Evolutionary conservation across 2,888 invertebrate species (phyloP), one percentile per base, ranked within the genome.

Genomic region (Eupsilia transversa): DNA sequence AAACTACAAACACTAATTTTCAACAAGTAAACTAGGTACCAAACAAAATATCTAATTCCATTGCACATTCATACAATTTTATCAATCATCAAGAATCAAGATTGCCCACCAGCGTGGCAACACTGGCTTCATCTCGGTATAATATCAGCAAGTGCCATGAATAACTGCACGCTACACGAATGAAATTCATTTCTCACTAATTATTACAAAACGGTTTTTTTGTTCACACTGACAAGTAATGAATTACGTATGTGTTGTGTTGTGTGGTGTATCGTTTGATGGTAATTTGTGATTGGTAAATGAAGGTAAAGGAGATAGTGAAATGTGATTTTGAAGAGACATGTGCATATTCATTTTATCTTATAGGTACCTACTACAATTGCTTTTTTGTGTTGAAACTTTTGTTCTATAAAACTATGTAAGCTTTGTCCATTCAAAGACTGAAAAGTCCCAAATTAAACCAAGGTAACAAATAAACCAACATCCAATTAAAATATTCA

Each of bases 131-230:
- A 75, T 83, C 78, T 77, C 35, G 5, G 49, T 14, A 68, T 76
- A 76, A 72, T 85, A 82, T 86, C 78, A 77, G 69, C 73, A 67
- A 76, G 43, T 74, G 46, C 63, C 65, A 46, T 4, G 60, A 77
- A 86, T 86, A 66, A 76, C 86, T 73, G 70, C 84, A 86, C 88
- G 86, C 86, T 54, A 84, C 49, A 30, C 35, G 56, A 74, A 82
- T 80, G 74, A 87, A 79, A 82, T 84, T 76, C n/a, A 86, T 82
- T 86, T 82, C 86, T 82, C 57, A 76, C 78, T 84, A 86, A 86
- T 87, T 82, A 80, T 77, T 75, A 86, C 86, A 79, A 87, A 86
- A 86, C 86, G 83, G 49, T 83, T 76, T 87, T 86, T 86, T 82
- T 85, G 30, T 74, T 78, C 23, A 2, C 12, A 56, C 73, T 41